Evolutionary conservation across 1,140 invertebrate species (phyloP), one percentile per base, ranked within the genome.

Genomic region (Littorina saxatilis): DNA sequence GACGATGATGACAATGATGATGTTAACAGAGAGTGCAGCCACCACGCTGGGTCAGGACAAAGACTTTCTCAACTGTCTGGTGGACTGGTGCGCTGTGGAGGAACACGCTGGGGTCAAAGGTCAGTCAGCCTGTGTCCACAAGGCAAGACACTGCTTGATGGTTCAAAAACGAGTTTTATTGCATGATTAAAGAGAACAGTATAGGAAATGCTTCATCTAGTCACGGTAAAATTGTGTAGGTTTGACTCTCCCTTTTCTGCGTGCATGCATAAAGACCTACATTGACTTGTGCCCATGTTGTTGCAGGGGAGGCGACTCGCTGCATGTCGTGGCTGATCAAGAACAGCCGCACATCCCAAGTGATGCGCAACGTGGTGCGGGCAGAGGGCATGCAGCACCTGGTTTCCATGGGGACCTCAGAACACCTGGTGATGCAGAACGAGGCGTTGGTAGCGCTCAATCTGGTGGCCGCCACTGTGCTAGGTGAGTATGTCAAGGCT

Each of bases 361-460:
- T 96, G 2, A 93, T 94, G 84, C 93, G 93, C 39, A 94, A 94
- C 68, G 91, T 96, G 23, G 92, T 96, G 83, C 94, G 94, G 47
- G 93, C 94, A 50, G 95, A 95, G 78, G 96, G 95, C 66, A 91
- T 97, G 29, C 94, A 94, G 43, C 94, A 95, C 83, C 92, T 98
- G 81, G 95, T 97, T 9, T 94, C 94, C 89, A 98, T 98, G 97
- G 93, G 96, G 79, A 93, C 94, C 0, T 95, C 96, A 5, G 95
- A 96, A 85, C 96, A 97, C 92, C 91, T 95, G 17, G 94, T 97
- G 0, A 98, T 98, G 97, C 96, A 97, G 90, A 97, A 96, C 90
- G 96, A 98, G 92, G 96, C 96, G 32, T 84, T 93, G 11, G 81
- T 93, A n/a, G 92, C 92, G 32, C 82, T 93, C 50, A 91, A 89